Base-by-base conservation (phyloP, 2,797 vertebrate genomes). In the Danio kyathit region DNA sequence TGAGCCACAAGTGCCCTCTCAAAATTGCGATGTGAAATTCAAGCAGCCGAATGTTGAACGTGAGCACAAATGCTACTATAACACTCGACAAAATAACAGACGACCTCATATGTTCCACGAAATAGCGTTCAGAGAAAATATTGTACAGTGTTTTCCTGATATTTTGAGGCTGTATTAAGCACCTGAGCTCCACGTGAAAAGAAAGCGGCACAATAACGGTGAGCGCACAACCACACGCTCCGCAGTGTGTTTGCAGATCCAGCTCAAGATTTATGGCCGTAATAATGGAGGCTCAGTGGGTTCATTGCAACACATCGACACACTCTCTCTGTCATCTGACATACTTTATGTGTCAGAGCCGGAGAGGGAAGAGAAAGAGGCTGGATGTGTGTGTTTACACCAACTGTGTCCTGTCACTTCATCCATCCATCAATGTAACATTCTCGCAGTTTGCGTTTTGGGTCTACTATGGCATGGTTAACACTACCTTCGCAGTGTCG, bases 281-380 rank as follows among this genome's bases (percentile, higher is more conserved):
- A 93, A 93, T 94, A 93, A 93, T 91, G 88, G 88, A 88, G 90
- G 88, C 89, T 91, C 88, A 83, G 89, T 88, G 89, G 85, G 88
- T 84, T 87, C 89, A 88, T 82, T 86, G 90, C 88, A 88, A 92
- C 88, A 87, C 89, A 83, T 89, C 90, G 84, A 87, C 90, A 90
- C 90, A 91, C 88, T 86, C 89, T 83, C 90, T 90, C 91, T 61
- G 56, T 71, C 81, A 75, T 82, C 82, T 76, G 88, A 91, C 89
- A 84, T 87, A 86, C 89, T 86, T 91, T 89, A 91, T 89, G 83
- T 80, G 78, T 80, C 78, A 80, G 29, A 64, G 48, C 14, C 16
- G 7, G 38, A 46, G 77, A 79, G 60, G 16, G 59, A 72, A 87
- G 70, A 54, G 46, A 66, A 51, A 73, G 72, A 57, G 43, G 19